Evolutionary conservation across 2,888 invertebrate genomes (phyloP).

Genomic region (Timema cristinae): DNA sequence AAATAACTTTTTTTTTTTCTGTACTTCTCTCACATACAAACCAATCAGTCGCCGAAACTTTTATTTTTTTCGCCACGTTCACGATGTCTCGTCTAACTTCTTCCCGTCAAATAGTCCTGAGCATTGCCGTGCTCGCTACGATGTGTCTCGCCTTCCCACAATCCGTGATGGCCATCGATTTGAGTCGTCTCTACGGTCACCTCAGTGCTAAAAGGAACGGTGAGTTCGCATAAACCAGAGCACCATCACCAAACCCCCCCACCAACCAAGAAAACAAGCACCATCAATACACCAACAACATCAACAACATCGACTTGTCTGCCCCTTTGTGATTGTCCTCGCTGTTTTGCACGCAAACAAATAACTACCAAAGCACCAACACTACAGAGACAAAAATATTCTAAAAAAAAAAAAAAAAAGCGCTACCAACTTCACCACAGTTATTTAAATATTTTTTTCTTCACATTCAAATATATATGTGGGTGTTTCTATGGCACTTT

Average conservation of each 20-base stretch:
- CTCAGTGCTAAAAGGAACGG: conserved; percentile 66
- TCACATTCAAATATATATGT: too few relatives aligned
- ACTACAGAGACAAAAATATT: too few relatives aligned
- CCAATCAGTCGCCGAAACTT: background rate
- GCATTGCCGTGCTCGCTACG: conserved; percentile 45
- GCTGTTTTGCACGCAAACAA: too few relatives aligned
- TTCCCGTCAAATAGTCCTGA: conserved; percentile 22
- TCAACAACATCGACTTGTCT: background rate
- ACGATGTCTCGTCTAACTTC: conserved; percentile 18
- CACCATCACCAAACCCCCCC: background rate
- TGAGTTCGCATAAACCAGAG: conserved; percentile 45
- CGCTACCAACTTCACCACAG: too few relatives aligned
- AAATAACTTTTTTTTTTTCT: background rate
- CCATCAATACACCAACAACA: background rate
- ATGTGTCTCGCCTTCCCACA: conserved; percentile 61
- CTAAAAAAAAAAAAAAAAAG: too few relatives aligned
- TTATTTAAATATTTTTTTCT: too few relatives aligned
- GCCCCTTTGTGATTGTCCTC: too few relatives aligned
- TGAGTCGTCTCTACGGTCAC: conserved; percentile 77
- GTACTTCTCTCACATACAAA: background rate
- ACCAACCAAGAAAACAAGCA: background rate
- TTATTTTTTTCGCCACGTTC: background rate
- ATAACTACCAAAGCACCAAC: too few relatives aligned
- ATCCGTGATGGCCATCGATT: conserved; percentile 68
- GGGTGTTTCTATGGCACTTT: too few relatives aligned